These are phyloP conservation scores for Dioctria rufipes DNA, from an alignment of 2,888 invertebrate genomes.

Conservation along the genomic window DNA sequence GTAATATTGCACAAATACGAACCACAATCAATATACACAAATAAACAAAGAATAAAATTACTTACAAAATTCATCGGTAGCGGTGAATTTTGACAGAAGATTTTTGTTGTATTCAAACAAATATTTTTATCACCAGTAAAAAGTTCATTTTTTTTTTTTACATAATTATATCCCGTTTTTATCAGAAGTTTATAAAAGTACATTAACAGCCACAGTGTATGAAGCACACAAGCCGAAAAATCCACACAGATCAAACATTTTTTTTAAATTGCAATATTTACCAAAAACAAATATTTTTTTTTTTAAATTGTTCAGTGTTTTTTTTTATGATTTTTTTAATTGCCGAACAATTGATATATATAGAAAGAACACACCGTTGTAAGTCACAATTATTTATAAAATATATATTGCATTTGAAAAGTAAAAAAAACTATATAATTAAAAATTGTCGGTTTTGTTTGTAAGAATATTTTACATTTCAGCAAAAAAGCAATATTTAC, in stretches of 20 bases:
- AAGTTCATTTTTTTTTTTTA: constrained; percentile 18
- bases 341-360: constrained; percentile 11
- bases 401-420: constrained; percentile 12
- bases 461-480: neutral
- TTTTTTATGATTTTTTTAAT: constrained; percentile 10
- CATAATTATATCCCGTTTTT: constrained; percentile 20
- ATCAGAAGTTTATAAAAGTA: neutral
- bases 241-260: constrained; percentile 39
- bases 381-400: constrained; percentile 32
- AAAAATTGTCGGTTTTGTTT: no score
- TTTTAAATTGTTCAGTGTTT: constrained; percentile 9
- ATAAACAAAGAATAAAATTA: constrained; percentile 40
- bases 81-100: constrained; percentile 53
- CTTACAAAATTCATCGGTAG: constrained; percentile 55
- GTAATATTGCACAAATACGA: constrained; percentile 22
- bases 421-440: neutral
- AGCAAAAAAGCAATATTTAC: neutral
- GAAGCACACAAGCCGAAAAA: constrained; percentile 34
- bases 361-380: constrained; percentile 12
- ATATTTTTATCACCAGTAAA: constrained; percentile 38
- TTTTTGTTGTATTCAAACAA: constrained; percentile 32
- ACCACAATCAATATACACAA: constrained; percentile 42
- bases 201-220: constrained; percentile 11
- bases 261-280: constrained; percentile 16
- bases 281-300: constrained; percentile 17